phyloP scores from a whole-genome alignment of 1,140 invertebrate genomes.

The Aphaenogaster floridana region DNA sequence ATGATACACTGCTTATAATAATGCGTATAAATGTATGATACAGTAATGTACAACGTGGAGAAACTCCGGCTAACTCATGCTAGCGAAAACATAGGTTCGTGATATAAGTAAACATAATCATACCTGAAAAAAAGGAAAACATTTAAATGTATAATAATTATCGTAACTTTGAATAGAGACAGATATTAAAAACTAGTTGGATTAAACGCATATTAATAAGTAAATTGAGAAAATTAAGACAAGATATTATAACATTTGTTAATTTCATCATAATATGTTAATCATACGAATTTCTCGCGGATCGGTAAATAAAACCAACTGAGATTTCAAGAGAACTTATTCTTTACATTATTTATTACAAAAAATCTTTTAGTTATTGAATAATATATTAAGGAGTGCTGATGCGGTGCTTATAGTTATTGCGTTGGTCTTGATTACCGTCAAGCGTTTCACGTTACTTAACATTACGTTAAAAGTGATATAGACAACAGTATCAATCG shows the following conservation, averaged over 20 bases:
- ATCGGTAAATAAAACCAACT: conserved; percentile 39
- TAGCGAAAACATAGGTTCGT: conserved; percentile 68
- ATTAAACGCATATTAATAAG: conserved; percentile 60
- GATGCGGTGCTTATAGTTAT: conserved; percentile 21
- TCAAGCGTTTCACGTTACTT: conserved; percentile 43
- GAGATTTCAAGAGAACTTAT: not conserved
- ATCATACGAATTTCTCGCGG: conserved; percentile 23
- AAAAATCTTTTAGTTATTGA: not conserved
- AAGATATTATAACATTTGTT: conserved; percentile 40
- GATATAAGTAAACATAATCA: conserved; percentile 70
- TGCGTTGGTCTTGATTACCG: conserved; percentile 53
- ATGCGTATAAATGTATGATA: conserved; percentile 46
- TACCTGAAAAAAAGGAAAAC: conserved; percentile 74
- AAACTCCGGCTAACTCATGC: conserved; percentile 65
- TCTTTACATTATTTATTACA: not conserved
- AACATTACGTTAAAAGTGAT: conserved; percentile 27
- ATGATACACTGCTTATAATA: conserved; percentile 50
- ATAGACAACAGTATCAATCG: not conserved
- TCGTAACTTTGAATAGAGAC: conserved; percentile 45
- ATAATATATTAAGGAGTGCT: not conserved
- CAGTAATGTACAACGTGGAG: conserved; percentile 62
- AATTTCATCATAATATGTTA: conserved; percentile 46
- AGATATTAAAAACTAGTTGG: conserved; percentile 54
- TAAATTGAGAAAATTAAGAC: conserved; percentile 42
- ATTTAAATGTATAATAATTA: conserved; percentile 64